A percentile compares a stretch with the other conserved stretches of the same genome.
phyloP scores from a whole-genome alignment of 2,888 invertebrate genomes.

The Microchrysa polita region DNA sequence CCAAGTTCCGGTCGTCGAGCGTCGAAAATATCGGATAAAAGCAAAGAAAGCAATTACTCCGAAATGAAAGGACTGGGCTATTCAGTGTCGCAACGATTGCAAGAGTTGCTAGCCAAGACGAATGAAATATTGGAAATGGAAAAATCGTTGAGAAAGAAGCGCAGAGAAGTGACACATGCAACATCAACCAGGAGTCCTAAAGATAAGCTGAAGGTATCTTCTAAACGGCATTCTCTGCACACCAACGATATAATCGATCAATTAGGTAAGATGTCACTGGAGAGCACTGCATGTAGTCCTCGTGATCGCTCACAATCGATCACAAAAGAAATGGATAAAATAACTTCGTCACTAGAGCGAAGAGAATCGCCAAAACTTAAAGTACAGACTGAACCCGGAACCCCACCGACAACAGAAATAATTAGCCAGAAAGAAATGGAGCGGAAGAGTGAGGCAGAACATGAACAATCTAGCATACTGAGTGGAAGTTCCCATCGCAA shows the following conservation, averaged over 20 bases:
- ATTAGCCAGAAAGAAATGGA: constrained; percentile 49
- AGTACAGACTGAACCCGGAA: constrained; percentile 48
- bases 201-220: constrained; percentile 58
- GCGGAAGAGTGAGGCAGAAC: constrained; percentile 47
- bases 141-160: constrained; percentile 53
- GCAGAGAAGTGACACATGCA: constrained; percentile 48
- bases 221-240: constrained; percentile 37
- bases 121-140: constrained; percentile 61
- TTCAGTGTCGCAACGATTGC: constrained; percentile 59
- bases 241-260: constrained; percentile 43
- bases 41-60: constrained; percentile 40
- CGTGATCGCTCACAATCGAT: constrained; percentile 44
- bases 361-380: constrained; percentile 15
- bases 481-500: constrained; percentile 49
- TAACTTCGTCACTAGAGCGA: constrained; percentile 45
- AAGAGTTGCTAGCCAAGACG: constrained; percentile 59
- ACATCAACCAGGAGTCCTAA: constrained; percentile 59
- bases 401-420: constrained; percentile 49
- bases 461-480: constrained; percentile 49
- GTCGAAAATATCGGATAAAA: constrained; percentile 44
- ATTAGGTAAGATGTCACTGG: constrained; percentile 25
- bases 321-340: constrained; percentile 52
- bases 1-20: constrained; percentile 46
- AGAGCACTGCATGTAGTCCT: background rate
- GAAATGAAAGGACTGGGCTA: constrained; percentile 56